These are phyloP conservation scores for Ligdia adustata DNA, from an alignment of 2,888 invertebrate species.

Conservation along the genomic window DNA sequence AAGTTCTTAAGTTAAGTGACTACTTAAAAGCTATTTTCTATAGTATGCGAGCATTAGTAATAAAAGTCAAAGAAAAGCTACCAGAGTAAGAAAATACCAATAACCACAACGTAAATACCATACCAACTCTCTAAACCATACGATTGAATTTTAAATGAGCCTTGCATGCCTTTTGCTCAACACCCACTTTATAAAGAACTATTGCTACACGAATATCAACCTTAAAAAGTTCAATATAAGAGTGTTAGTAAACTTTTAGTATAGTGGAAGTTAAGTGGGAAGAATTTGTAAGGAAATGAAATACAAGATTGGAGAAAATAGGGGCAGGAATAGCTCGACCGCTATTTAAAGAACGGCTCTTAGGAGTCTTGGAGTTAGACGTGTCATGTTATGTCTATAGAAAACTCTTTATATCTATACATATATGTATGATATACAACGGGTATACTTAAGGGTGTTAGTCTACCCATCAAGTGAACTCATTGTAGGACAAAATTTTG, in stretches of 20 bases:
- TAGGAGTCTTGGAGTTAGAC: no score
- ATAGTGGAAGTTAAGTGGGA: not conserved
- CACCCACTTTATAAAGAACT: not conserved
- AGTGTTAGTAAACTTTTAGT: not conserved
- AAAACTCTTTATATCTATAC: no score
- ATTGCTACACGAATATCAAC: slow-evolving; percentile 1
- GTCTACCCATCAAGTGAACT: no score
- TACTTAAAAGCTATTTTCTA: no score
- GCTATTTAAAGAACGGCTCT: no score
- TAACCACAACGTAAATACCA: slow-evolving; percentile 18
- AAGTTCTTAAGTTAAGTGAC: no score
- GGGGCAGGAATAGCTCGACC: slow-evolving; percentile 1
- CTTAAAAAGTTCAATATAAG: not conserved
- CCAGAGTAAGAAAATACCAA: not conserved
- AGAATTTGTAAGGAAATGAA: slow-evolving; percentile 8
- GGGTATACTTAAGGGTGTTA: no score
- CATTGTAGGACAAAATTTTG: no score
- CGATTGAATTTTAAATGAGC: slow-evolving; percentile 37
- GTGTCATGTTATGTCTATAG: no score
- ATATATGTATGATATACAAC: no score
- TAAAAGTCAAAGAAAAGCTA: slow-evolving; percentile 10
- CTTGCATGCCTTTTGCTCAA: slow-evolving; percentile 22
- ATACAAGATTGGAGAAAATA: slow-evolving; percentile 12
- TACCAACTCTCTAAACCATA: slow-evolving; percentile 26
- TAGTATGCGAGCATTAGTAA: no score